A percentile compares a stretch with the other conserved stretches of the same genome.
Evolutionary conservation across 1,140 invertebrate genomes (phyloP).

Genomic region (Drosophila carrolli): DNA sequence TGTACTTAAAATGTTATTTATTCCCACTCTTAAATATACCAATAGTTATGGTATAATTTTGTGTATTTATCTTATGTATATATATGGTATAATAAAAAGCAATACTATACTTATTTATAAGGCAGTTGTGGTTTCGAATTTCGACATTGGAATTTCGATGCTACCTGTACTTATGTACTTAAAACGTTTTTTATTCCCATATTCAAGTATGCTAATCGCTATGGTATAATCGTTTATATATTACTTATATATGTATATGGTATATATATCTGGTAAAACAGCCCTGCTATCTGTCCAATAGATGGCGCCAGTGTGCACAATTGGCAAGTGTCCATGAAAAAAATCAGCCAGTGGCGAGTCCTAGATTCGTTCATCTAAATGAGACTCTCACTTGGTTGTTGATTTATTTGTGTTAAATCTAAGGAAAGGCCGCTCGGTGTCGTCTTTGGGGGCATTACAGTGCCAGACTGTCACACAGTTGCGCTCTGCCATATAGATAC

Average conservation of each 20-base stretch:
- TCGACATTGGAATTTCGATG: constrained; percentile 22
- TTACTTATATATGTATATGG: constrained; percentile 21
- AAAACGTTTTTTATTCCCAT: constrained; percentile 11
- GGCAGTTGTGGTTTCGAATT: constrained; percentile 67
- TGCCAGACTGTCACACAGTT: constrained; percentile 56
- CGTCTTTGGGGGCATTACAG: constrained; percentile 41
- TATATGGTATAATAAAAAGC: constrained; percentile 28
- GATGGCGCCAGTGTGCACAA: constrained; percentile 48
- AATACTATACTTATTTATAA: constrained; percentile 76
- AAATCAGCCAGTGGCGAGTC: constrained; percentile 31
- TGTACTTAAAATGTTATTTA: constrained; percentile 14
- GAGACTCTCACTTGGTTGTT: constrained; percentile 5
- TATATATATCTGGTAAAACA: constrained; percentile 47
- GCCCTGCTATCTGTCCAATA: constrained; percentile 44
- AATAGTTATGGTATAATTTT: constrained; percentile 17
- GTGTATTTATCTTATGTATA: constrained; percentile 15
- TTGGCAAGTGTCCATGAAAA: constrained; percentile 63
- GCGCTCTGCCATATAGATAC: constrained; percentile 23
- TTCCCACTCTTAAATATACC: constrained; percentile 7
- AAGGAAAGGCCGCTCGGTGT: constrained; percentile 43
- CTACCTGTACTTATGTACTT: constrained; percentile 13
- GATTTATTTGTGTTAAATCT: constrained; percentile 26
- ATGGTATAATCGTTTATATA: constrained; percentile 12
- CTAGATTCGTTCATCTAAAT: constrained; percentile 2
- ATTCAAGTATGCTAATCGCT: constrained; percentile 10